These are phyloP conservation scores for Mythimna loreyi DNA, from an alignment of 2,888 invertebrate genomes.

Conservation along the genomic window DNA sequence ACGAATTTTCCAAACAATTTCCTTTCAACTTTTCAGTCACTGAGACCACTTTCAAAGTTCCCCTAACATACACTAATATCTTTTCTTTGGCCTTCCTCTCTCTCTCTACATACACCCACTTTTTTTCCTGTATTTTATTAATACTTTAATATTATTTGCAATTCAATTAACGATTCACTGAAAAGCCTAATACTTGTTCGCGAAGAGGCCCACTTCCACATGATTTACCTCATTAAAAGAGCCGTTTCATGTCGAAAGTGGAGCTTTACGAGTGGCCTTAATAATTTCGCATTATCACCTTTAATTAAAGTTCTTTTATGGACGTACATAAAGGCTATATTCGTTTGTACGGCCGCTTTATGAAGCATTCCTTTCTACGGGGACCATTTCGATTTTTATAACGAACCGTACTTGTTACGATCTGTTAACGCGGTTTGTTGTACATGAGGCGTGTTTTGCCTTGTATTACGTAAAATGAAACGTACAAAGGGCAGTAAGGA, in stretches of 20 bases:
- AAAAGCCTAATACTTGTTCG: conserved; percentile 15
- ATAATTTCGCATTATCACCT: conserved; percentile 54
- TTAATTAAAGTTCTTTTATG: conserved; percentile 60
- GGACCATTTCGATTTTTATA: conserved; percentile 52
- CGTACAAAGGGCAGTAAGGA: conserved; percentile 21
- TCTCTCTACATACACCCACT: neutral
- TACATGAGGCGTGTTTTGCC: conserved; percentile 27
- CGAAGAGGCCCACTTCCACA: conserved; percentile 23
- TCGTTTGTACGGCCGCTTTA: conserved; percentile 43
- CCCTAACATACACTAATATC: no score
- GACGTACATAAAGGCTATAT: conserved; percentile 52
- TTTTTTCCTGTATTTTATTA: neutral
- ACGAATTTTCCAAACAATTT: no score
- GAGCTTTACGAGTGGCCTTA: conserved; percentile 41
- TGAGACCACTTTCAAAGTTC: no score
- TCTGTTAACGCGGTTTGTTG: conserved; percentile 44
- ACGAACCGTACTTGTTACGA: conserved; percentile 44
- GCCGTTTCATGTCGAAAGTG: conserved; percentile 38
- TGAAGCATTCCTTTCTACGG: conserved; percentile 52
- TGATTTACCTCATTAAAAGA: conserved; percentile 32
- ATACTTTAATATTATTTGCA: neutral
- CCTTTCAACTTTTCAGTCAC: no score
- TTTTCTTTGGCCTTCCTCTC: no score
- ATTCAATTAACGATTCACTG: conserved; percentile 12
- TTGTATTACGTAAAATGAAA: conserved; percentile 9